Base-by-base conservation (phyloP, 1,140 invertebrate species). In the Heterodera carotae region DNA sequence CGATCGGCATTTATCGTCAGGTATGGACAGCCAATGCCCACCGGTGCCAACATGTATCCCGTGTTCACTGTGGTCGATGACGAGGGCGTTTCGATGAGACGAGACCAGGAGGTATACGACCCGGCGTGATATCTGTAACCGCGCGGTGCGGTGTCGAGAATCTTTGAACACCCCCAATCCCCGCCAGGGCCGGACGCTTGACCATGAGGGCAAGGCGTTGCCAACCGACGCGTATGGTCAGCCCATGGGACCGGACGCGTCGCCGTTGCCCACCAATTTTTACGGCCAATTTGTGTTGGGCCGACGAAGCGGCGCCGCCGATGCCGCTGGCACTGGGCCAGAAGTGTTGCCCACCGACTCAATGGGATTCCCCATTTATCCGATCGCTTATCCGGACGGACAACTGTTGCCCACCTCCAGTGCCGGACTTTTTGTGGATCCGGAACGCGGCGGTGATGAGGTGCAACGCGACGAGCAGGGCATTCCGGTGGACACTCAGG, bases 241-340 rank as follows among this genome's bases (percentile, higher is more conserved):
- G 59, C 75, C 66, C 15, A 53, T 84, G 34, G 82, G 80, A 29
- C 69, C 78, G 6, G 82, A 80, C 48, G 69, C 69, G n/a, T 71
- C 70, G 29, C 81, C 81, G 12, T 53, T 84, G 27, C 83, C 83
- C 2, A 85, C 83, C 22, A 76, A 83, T 43, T 68, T 56, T 12
- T 64, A 79, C 31, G 82, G 82, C 27, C 62, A 75, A 27, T 75
- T 76, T 69, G 76, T 82, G 39, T 31, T 79, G 25, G 33, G 70
- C n/a, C 66, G 34, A 18, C 31, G 31, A 8, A 66, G 36, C 15
- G n/a, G n/a, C n/a, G n/a, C n/a, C n/a, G n/a, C n/a, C n/a, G n/a
- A n/a, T n/a, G n/a, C n/a, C n/a, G n/a, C n/a, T n/a, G n/a, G n/a
- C n/a, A n/a, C 39, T 43, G 39, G 53, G 43, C n/a, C n/a, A 22